Percentiles rank a stretch among this genome's conserved stretches.
phyloP scores from a whole-genome alignment of 2,797 vertebrate species.

The Hafferia zeledoni region DNA sequence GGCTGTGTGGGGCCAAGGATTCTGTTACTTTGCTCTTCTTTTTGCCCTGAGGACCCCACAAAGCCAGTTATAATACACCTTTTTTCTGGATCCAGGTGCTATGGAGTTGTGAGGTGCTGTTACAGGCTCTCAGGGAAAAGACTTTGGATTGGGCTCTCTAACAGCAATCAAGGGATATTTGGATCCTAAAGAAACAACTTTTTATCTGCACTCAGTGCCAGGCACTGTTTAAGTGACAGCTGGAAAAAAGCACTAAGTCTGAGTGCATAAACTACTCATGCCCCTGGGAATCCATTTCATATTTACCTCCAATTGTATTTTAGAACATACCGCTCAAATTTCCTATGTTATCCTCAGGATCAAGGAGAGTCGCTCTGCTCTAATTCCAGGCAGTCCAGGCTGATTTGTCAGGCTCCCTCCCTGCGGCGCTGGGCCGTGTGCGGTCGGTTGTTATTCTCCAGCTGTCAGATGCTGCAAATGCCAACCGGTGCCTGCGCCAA shows the following conservation, averaged over 20 bases:
- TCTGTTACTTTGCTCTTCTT: background rate
- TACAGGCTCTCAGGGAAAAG: background rate
- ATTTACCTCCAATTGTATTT: background rate
- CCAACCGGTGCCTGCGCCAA: background rate
- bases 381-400: background rate
- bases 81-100: background rate
- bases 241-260: background rate
- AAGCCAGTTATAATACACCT: background rate
- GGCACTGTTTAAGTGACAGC: background rate
- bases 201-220: background rate
- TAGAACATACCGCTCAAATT: background rate
- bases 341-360: background rate
- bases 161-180: background rate
- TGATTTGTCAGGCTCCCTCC: background rate
- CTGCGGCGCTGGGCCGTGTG: background rate
- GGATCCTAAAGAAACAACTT: background rate
- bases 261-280: fast-evolving
- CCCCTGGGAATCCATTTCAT: background rate
- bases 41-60: background rate
- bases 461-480: background rate
- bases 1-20: background rate
- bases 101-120: background rate
- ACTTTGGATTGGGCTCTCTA: background rate
- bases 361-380: background rate
- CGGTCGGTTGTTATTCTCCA: background rate